phyloP scores from a whole-genome alignment of 2,113 vertebrate genomes.

The Antidorcas marsupialis region DNA sequence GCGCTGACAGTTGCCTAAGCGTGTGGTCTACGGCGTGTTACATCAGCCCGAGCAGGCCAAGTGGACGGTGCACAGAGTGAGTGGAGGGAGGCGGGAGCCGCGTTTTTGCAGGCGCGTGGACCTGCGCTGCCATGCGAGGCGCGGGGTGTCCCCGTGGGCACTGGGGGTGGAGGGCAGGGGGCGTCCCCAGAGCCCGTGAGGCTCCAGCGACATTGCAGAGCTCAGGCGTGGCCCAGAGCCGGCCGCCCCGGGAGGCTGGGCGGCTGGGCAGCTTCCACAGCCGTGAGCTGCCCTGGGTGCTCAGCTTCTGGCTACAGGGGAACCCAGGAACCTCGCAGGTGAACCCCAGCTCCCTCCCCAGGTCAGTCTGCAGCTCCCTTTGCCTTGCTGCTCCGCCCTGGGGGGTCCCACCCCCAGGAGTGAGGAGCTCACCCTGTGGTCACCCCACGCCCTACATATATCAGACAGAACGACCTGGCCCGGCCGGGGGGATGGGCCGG shows the following conservation, averaged over 20 bases:
- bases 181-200: fast-evolving
- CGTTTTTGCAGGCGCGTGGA: fast-evolving
- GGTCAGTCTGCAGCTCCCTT: neutral
- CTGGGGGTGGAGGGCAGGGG: neutral
- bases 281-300: no score
- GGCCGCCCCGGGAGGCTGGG: neutral
- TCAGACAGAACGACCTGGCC: neutral
- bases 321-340: neutral
- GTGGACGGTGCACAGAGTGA: fast-evolving
- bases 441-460: fast-evolving
- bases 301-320: neutral
- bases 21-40: neutral
- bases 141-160: fast-evolving
- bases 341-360: neutral
- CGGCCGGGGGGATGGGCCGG: no score
- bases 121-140: fast-evolving
- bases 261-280: fast-evolving
- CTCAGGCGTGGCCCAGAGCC: no score
- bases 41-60: neutral
- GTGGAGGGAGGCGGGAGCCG: neutral
- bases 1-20: fast-evolving
- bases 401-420: neutral
- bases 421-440: no score
- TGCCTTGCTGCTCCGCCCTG: neutral
- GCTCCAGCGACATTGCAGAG: no score